phyloP scores from a whole-genome alignment of 2,888 invertebrate genomes.

The Noctua janthe region DNA sequence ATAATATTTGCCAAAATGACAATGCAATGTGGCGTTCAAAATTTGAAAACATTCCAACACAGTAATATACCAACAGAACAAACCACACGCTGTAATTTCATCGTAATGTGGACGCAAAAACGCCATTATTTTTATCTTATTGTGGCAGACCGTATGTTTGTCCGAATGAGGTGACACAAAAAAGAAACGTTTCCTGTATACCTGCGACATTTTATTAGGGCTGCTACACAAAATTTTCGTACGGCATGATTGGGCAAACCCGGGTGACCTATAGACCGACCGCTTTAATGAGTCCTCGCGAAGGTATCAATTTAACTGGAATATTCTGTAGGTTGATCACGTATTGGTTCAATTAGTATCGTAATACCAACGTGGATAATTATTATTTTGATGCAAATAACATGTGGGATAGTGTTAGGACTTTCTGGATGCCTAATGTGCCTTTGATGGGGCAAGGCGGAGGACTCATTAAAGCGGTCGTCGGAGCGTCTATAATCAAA shows the following conservation, averaged over 20 bases:
- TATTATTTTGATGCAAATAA: too few relatives aligned
- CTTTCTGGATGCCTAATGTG: too few relatives aligned
- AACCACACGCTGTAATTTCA: slow-evolving; percentile 16
- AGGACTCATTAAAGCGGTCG: too few relatives aligned
- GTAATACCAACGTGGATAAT: too few relatives aligned
- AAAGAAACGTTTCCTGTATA: slow-evolving; percentile 41
- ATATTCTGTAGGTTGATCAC: too few relatives aligned
- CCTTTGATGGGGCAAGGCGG: too few relatives aligned
- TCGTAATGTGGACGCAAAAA: slow-evolving; percentile 13
- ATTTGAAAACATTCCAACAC: slow-evolving; percentile 2
- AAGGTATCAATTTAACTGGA: too few relatives aligned
- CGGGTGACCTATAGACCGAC: too few relatives aligned
- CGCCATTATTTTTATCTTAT: slow-evolving; percentile 45
- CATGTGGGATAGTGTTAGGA: too few relatives aligned
- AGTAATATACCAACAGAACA: slow-evolving; percentile 18
- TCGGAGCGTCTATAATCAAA: too few relatives aligned
- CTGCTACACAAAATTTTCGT: not conserved
- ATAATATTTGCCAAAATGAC: not conserved
- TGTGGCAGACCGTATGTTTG: slow-evolving; percentile 30
- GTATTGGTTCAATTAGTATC: too few relatives aligned
- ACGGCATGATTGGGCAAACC: not conserved
- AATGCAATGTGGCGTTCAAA: not conserved
- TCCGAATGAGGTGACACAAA: slow-evolving; percentile 3
- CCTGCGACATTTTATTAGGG: slow-evolving; percentile 12
- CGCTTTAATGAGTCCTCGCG: too few relatives aligned